phyloP scores from a whole-genome alignment of 2,113 vertebrate species.

The Cinclus cinclus region DNA sequence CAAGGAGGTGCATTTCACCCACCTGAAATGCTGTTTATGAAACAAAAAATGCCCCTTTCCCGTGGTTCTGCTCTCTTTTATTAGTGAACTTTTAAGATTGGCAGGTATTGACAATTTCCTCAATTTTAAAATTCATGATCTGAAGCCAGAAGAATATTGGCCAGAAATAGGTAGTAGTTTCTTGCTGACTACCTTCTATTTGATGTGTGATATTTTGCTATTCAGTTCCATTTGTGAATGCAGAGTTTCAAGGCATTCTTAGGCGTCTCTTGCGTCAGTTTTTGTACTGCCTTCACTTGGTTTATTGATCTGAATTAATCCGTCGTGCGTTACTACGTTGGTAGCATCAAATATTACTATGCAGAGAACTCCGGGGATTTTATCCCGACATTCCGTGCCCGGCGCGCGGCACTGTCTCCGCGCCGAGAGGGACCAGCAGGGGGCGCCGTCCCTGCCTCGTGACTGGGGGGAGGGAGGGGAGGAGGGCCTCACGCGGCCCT shows the following conservation, averaged over 20 bases:
- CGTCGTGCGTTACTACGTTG: neutral
- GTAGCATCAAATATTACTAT: neutral
- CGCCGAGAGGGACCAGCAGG: neutral
- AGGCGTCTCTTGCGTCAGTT: neutral
- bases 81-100: neutral
- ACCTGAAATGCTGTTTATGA: neutral
- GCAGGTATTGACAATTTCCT: neutral
- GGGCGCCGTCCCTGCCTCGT: neutral
- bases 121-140: neutral
- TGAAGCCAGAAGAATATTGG: neutral
- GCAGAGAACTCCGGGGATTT: neutral
- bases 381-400: too few relatives aligned
- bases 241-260: neutral
- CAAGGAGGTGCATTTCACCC: neutral
- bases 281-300: neutral
- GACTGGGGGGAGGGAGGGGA: too few relatives aligned
- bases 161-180: neutral
- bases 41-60: neutral
- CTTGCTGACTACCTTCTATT: neutral
- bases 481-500: neutral
- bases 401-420: too few relatives aligned
- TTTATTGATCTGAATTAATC: neutral
- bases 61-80: neutral
- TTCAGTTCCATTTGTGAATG: neutral
- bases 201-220: neutral